Percentiles rank a stretch among this genome's conserved stretches.
Evolutionary conservation across 2,888 invertebrate species (phyloP).

Genomic region (Metacarcinus magister): DNA sequence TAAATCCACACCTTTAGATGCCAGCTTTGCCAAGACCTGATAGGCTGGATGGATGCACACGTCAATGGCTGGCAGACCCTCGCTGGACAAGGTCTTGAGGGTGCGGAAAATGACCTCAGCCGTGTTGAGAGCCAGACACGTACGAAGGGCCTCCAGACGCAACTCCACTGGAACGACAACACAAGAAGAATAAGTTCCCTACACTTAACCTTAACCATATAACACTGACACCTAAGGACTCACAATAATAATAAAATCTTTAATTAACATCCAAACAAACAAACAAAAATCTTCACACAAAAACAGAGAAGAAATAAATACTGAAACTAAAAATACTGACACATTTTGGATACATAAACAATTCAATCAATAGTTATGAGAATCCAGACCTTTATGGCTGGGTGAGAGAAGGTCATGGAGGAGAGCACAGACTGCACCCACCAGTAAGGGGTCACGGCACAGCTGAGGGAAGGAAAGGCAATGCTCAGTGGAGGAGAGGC

Average conservation of each 20-base stretch:
- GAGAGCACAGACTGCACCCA: conserved; percentile 69
- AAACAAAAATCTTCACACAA: neutral
- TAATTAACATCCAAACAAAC: neutral
- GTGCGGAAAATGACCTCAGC: conserved; percentile 76
- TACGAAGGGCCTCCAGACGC: conserved; percentile 64
- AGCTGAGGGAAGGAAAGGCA: conserved; percentile 59
- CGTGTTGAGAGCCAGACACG: conserved; percentile 71
- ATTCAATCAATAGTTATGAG: neutral
- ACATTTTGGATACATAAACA: neutral
- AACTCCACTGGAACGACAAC: conserved; percentile 61
- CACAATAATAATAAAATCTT: neutral
- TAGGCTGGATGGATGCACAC: conserved; percentile 74
- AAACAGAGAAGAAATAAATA: neutral
- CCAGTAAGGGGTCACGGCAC: conserved; percentile 68
- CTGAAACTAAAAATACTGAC: neutral
- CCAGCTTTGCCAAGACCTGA: conserved; percentile 79
- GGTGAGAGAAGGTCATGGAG: conserved; percentile 77
- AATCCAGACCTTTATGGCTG: conserved; percentile 71
- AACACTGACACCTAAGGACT: neutral
- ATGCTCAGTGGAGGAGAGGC: neutral
- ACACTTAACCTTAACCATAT: neutral
- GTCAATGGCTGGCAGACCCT: conserved; percentile 71
- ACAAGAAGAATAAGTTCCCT: neutral
- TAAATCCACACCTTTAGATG: conserved; percentile 72
- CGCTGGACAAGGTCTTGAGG: conserved; percentile 67